These are phyloP conservation scores for Phacellophora camtschatica DNA, from an alignment of 30 jellyfish, hydroid and myxozoan species.

Conservation along the genomic window DNA sequence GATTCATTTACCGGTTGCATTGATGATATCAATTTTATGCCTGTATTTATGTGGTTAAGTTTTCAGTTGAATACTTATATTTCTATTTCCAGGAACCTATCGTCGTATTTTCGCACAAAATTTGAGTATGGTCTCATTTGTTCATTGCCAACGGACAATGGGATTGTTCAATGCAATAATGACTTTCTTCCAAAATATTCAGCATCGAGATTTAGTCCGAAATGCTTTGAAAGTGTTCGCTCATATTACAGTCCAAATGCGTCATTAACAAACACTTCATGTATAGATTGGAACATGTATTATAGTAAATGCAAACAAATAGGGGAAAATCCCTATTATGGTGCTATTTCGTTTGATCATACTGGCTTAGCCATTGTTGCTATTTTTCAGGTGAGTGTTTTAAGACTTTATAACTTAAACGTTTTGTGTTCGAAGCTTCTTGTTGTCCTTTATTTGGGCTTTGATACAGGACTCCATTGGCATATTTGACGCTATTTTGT, in stretches of 20 bases:
- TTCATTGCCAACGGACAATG: constrained; percentile 74
- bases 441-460: too few species aligned
- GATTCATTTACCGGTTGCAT: too few species aligned
- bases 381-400: constrained; percentile 86
- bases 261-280: constrained; percentile 40
- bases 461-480: too few species aligned
- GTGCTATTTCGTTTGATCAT: constrained; percentile 89
- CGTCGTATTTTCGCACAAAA: constrained; percentile 15
- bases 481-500: too few species aligned
- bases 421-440: too few species aligned
- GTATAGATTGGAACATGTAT: constrained; percentile 87
- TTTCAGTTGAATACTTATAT: not conserved
- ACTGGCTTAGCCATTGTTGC: constrained; percentile 92
- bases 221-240: constrained; percentile 21
- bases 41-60: too few species aligned
- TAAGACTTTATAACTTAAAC: too few species aligned
- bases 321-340: constrained; percentile 83
- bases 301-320: constrained; percentile 68
- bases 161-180: constrained; percentile 65
- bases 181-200: constrained; percentile 43
- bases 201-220: constrained; percentile 18
- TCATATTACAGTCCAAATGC: constrained; percentile 16
- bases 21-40: too few species aligned
- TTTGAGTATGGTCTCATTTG: constrained; percentile 46
- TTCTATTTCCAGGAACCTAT: constrained; percentile 40